These are phyloP conservation scores for Notothenia rossii DNA, from an alignment of 2,113 vertebrate genomes.

Conservation along the genomic window DNA sequence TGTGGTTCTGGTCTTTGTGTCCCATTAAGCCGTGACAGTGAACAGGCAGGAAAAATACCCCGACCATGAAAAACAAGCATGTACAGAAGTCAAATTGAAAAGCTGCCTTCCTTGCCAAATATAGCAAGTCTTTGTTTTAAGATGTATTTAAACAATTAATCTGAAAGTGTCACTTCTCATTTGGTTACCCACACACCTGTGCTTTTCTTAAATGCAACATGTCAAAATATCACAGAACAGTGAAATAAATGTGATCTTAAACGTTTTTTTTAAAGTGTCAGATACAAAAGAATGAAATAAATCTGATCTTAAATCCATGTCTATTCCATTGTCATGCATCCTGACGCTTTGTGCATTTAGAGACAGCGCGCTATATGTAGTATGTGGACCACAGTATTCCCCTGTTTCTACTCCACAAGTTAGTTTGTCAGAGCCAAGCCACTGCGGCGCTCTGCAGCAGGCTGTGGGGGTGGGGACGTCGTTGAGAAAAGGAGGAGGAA, in stretches of 20 bases:
- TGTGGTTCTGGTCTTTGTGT: background rate
- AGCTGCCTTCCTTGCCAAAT: background rate
- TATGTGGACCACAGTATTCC: conserved; percentile 22
- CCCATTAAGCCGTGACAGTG: background rate
- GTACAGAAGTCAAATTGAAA: background rate
- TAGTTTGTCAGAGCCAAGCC: conserved; percentile 52
- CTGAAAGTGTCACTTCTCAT: background rate
- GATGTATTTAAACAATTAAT: background rate
- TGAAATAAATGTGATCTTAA: no score
- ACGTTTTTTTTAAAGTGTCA: no score
- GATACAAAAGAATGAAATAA: background rate
- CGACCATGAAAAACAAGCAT: background rate
- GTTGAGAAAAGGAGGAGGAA: conserved; percentile 34
- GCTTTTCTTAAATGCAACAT: background rate
- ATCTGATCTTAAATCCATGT: background rate
- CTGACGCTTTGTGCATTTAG: background rate
- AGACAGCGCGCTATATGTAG: background rate
- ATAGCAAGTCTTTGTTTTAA: background rate
- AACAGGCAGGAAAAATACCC: background rate
- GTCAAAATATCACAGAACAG: background rate
- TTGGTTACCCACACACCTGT: background rate
- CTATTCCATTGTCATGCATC: background rate
- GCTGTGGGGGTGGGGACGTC: conserved; percentile 44
- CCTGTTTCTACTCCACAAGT: conserved; percentile 26
- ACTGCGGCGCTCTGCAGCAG: conserved; percentile 71